These are phyloP conservation scores for Chorisops tibialis DNA, from an alignment of 2,888 invertebrate genomes.

Conservation along the genomic window DNA sequence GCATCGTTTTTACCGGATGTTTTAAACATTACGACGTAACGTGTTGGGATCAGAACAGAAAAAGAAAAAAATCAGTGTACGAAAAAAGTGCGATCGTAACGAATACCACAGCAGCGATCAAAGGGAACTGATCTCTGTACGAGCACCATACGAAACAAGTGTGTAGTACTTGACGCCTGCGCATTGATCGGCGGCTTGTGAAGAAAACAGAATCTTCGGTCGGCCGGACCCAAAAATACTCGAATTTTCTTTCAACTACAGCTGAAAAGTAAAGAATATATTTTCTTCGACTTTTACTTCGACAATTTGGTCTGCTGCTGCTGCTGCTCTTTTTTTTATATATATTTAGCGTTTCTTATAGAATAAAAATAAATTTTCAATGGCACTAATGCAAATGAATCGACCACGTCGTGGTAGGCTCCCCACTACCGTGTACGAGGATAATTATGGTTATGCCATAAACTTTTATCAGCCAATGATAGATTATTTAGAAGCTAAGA, in stretches of 20 bases:
- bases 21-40: no score
- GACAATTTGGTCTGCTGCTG: conserved; percentile 2
- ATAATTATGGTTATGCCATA: conserved; percentile 80
- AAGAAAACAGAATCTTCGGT: conserved; percentile 1
- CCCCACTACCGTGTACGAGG: conserved; percentile 69
- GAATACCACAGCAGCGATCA: no score
- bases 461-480: conserved; percentile 86
- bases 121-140: no score
- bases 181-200: conserved; percentile 11
- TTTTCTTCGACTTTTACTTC: not conserved
- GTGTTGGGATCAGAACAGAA: no score
- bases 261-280: not conserved
- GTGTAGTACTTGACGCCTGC: not conserved
- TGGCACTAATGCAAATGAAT: conserved; percentile 48
- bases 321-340: conserved; percentile 9
- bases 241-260: conserved; percentile 5
- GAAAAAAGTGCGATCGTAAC: no score
- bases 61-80: no score
- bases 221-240: conserved; percentile 10
- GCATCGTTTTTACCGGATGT: no score
- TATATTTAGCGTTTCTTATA: conserved; percentile 19
- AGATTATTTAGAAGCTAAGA: conserved; percentile 74
- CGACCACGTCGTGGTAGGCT: conserved; percentile 52
- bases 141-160: no score
- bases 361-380: conserved; percentile 38